Evolutionary conservation across 2,888 invertebrate species (phyloP), one percentile per base, ranked within the genome.

Genomic region (Myathropa florea): DNA sequence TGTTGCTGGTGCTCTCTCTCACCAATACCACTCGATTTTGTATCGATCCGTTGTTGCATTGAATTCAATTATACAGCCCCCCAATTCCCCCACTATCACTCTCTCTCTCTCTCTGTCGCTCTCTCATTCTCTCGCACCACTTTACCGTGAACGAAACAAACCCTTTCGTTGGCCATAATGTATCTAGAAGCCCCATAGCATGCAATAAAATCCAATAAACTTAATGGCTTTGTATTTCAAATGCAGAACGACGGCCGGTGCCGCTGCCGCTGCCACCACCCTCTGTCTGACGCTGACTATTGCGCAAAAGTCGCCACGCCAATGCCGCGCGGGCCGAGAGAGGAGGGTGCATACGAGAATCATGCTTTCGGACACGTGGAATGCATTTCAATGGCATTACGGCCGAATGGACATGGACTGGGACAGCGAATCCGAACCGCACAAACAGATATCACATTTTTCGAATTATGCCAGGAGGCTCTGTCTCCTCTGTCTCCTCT

Each of bases 191-290:
- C 59, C 75, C 30, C 81, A 61, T 46, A 59, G 24, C 75, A 64
- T 67, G 33, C 46, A 76, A 63, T 57, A 10, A 81, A 70, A 81
- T 81, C 81, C 75, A 81, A 81, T 81, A 81, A 81, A 81, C 81
- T 55, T 81, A 81, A 81, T 75, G 75, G 75, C 70, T 64, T 81
- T 70, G 70, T 46, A 75, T 70, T 75, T 81, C 39, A 30, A 59
- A 70, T 60, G 24, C 60, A 67, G 24, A 46, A 28, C 64, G 36
- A 64, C 24, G n/a, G 57, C 18, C 55, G 18, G n/a, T 18, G 46
- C 18, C 4, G 46, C 46, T 7, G 9, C 46, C 39, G 4, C 39
- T 12, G 24, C 26, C 46, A 18, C 6, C 46, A 2, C 46, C 7
- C 46, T 6, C 18, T 18, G 18, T 18, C 46, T n/a, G 18, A 3